phyloP scores from a whole-genome alignment of 2,113 vertebrate genomes.

The Ginglymostoma cirratum region DNA sequence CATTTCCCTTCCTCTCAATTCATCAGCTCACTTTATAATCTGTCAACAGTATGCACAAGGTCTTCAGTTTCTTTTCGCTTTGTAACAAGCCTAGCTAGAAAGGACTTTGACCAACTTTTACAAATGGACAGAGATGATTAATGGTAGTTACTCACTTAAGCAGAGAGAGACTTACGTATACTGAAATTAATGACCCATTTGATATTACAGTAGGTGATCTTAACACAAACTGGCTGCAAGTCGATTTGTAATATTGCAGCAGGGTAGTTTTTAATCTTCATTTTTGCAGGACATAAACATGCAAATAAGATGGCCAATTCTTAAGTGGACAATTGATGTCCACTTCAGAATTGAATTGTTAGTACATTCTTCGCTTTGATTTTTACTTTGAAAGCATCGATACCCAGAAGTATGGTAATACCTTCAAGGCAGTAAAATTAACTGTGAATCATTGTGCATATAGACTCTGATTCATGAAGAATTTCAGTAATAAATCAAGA shows the following conservation, averaged over 20 bases:
- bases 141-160: conserved; percentile 31
- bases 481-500: conserved; percentile 25
- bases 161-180: conserved; percentile 5
- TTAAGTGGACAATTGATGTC: conserved; percentile 29
- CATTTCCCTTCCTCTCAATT: not conserved
- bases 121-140: not conserved
- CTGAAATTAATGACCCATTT: conserved; percentile 10
- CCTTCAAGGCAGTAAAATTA: conserved; percentile 30
- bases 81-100: not conserved
- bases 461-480: conserved; percentile 5
- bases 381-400: conserved; percentile 28
- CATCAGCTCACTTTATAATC: not conserved
- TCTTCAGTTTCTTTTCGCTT: not conserved
- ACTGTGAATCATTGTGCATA: conserved; percentile 20
- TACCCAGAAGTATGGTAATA: conserved; percentile 11
- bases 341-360: conserved; percentile 20
- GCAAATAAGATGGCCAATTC: conserved; percentile 7
- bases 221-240: not conserved
- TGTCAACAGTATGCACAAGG: not conserved
- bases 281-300: conserved; percentile 21
- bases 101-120: not conserved
- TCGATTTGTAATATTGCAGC: conserved; percentile 14
- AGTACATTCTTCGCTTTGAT: not conserved
- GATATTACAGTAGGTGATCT: not conserved
- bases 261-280: conserved; percentile 11